These are phyloP conservation scores for Tuta absoluta DNA, from an alignment of 2,888 invertebrate species.

Conservation along the genomic window DNA sequence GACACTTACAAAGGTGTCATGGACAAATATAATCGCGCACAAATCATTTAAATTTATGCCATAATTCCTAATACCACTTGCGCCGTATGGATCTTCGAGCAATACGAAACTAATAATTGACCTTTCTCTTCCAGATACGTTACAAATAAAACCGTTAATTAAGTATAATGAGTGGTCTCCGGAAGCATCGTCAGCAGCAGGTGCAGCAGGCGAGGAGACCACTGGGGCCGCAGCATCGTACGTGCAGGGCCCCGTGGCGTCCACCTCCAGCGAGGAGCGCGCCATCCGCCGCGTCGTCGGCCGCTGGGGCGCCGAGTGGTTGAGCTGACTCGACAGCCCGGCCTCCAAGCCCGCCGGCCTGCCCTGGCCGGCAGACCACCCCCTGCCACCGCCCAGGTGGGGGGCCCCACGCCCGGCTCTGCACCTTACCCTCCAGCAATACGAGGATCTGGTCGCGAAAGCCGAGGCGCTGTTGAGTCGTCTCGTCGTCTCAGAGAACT, in stretches of 20 bases:
- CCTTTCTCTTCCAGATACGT: constrained; percentile 64
- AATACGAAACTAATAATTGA: not conserved
- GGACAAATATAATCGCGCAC: too few species aligned
- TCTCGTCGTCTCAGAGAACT: constrained; percentile 91
- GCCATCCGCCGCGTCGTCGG: constrained; percentile 84
- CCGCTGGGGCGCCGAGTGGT: constrained; percentile 97
- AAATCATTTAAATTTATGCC: too few species aligned
- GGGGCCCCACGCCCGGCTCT: constrained; percentile 81
- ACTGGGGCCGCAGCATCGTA: constrained; percentile 60
- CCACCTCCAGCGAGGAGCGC: constrained; percentile 72
- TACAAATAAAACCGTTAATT: constrained; percentile 81
- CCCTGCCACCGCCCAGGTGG: constrained; percentile 75
- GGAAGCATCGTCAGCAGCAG: constrained; percentile 52
- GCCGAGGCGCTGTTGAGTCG: constrained; percentile 92
- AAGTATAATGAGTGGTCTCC: constrained; percentile 75
- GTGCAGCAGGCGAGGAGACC: constrained; percentile 63
- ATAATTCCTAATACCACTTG: too few species aligned
- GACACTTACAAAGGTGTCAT: too few species aligned
- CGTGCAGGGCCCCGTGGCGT: constrained; percentile 57
- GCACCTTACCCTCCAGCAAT: constrained; percentile 87
- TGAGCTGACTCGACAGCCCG: constrained; percentile 95
- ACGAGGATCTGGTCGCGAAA: constrained; percentile 90
- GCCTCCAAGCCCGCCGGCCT: constrained; percentile 53
- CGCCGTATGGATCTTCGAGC: too few species aligned
- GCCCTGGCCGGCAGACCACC: constrained; percentile 74